Evolutionary conservation across 2,113 vertebrate species (phyloP).

Genomic region (Megalops atlanticus): DNA sequence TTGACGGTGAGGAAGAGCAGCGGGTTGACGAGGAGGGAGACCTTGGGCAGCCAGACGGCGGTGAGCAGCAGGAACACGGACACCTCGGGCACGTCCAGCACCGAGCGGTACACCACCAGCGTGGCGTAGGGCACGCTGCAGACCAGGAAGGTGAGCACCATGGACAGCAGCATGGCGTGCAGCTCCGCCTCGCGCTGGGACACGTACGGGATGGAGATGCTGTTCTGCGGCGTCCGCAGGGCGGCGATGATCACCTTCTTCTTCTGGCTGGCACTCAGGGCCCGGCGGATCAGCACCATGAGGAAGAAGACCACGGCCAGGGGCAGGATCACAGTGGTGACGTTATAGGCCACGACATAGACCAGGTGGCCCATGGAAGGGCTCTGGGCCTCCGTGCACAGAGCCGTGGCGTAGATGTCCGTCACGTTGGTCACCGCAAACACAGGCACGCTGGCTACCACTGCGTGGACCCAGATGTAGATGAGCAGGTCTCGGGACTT

Average conservation of each 20-base stretch:
- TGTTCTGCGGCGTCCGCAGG: slow-evolving; percentile 91
- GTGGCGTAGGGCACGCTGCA: slow-evolving; percentile 88
- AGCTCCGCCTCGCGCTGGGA: slow-evolving; percentile 94
- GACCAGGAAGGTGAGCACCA: slow-evolving; percentile 86
- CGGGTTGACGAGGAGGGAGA: slow-evolving; percentile 92
- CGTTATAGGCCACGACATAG: slow-evolving; percentile 86
- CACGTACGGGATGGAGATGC: slow-evolving; percentile 95
- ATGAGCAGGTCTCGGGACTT: slow-evolving; percentile 90
- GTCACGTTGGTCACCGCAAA: slow-evolving; percentile 90
- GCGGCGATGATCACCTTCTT: slow-evolving; percentile 98
- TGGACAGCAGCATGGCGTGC: slow-evolving; percentile 86
- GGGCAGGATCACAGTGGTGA: slow-evolving; percentile 89
- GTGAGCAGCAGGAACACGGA: slow-evolving; percentile 85
- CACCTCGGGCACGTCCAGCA: slow-evolving; percentile 74
- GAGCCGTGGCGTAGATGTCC: slow-evolving; percentile 89
- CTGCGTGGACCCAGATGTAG: slow-evolving; percentile 92
- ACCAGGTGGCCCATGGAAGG: slow-evolving; percentile 84
- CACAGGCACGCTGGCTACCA: slow-evolving; percentile 87
- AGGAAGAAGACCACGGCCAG: slow-evolving; percentile 87
- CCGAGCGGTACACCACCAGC: slow-evolving; percentile 82
- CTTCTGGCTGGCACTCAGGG: slow-evolving; percentile 95
- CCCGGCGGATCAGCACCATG: slow-evolving; percentile 90
- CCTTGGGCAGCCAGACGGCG: slow-evolving; percentile 93
- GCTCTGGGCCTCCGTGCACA: slow-evolving; percentile 81
- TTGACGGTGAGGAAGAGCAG: slow-evolving; percentile 91